Conservation (phyloP, 2,113 vertebrate genomes). For the Asarcornis scutulata region DNA sequence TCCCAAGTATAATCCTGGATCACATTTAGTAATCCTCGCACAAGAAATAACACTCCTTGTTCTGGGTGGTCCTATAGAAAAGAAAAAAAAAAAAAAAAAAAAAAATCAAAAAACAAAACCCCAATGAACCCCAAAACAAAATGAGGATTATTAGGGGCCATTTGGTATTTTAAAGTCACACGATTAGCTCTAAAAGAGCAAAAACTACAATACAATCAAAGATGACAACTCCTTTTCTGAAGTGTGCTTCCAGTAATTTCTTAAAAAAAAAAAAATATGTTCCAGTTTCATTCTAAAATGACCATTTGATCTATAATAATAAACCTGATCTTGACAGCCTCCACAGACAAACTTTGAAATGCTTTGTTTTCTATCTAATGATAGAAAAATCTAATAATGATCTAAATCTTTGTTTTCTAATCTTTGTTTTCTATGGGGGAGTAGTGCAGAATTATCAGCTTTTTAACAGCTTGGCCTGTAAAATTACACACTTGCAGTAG, state of each 20-base stretch:
- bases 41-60: conserved; percentile 92
- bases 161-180: neutral
- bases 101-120: neutral
- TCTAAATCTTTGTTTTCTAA: neutral
- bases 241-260: neutral
- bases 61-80: conserved; percentile 92
- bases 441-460: conserved; percentile 15
- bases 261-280: neutral
- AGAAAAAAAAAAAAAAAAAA: neutral
- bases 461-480: conserved; percentile 29
- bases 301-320: neutral
- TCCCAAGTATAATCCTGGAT: conserved; percentile 98
- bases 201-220: neutral
- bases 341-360: neutral
- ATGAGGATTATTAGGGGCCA: neutral
- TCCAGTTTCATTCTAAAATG: neutral
- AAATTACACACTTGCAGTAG: neutral
- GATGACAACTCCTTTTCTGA: neutral
- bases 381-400: no score
- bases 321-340: neutral
- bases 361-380: neutral
- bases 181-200: neutral
- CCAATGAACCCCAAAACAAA: neutral
- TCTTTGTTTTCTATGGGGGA: neutral
- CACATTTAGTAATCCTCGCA: conserved; percentile 93